Percentiles rank a stretch among this genome's conserved stretches.
phyloP scores from a whole-genome alignment of 2,113 vertebrate species.

The Rhipidura dahli region DNA sequence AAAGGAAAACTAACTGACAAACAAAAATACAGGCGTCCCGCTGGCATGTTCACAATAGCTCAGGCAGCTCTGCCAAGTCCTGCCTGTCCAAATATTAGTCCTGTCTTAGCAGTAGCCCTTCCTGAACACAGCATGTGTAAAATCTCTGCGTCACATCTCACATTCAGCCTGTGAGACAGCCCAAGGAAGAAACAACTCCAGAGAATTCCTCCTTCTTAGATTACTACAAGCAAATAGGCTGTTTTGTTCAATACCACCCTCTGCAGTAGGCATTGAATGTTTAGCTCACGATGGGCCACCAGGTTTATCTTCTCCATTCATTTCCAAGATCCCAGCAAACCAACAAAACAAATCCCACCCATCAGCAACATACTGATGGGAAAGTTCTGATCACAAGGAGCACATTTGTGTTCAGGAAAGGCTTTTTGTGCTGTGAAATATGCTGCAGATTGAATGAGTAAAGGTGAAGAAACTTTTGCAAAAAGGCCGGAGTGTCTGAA shows the following conservation, averaged over 20 bases:
- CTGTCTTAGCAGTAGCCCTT: not conserved
- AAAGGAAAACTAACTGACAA: not conserved
- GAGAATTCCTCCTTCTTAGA: not conserved
- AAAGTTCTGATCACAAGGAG: not conserved
- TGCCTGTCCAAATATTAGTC: not conserved
- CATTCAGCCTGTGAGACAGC: not conserved
- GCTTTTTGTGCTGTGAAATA: not conserved
- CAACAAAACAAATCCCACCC: not conserved
- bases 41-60: not conserved
- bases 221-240: not conserved
- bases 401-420: not conserved
- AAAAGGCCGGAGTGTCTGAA: not conserved
- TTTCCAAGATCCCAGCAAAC: not conserved
- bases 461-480: not conserved
- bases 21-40: not conserved
- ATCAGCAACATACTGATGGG: fast-evolving
- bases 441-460: not conserved
- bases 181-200: not conserved
- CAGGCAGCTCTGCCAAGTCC: not conserved
- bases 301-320: not conserved
- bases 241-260: not conserved
- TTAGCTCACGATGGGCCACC: not conserved
- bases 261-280: fast-evolving
- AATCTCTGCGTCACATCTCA: not conserved
- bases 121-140: not conserved